A percentile compares a stretch with the other conserved stretches of the same genome.
Conservation (phyloP, 2,888 invertebrate genomes). For the Zaprionus bogoriensis region DNA sequence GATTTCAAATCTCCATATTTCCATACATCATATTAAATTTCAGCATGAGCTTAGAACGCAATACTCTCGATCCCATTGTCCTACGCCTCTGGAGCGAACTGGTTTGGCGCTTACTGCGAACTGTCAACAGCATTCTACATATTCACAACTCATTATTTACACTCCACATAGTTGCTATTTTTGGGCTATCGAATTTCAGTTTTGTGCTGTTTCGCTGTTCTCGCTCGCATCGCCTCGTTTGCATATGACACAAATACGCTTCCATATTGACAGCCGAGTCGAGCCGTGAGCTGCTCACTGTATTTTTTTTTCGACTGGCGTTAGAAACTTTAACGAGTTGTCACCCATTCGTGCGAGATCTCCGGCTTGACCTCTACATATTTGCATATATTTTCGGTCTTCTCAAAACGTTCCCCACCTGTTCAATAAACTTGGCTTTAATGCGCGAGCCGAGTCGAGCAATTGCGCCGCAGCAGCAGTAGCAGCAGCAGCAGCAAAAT, state of each 20-base stretch:
- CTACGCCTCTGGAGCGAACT: constrained; percentile 31
- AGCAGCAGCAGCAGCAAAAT: constrained; percentile 12
- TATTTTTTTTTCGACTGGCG: constrained; percentile 36
- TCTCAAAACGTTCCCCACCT: constrained; percentile 55
- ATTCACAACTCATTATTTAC: constrained; percentile 52
- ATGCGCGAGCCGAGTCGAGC: constrained; percentile 12
- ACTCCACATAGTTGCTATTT: constrained; percentile 47
- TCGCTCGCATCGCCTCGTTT: constrained; percentile 42
- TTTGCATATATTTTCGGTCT: constrained; percentile 58
- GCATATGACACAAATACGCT: constrained; percentile 63
- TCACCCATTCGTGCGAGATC: constrained; percentile 54
- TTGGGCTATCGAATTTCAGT: constrained; percentile 60
- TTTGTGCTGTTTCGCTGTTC: constrained; percentile 24
- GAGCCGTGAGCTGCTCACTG: background rate
- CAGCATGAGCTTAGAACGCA: background rate
- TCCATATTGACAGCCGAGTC: constrained; percentile 9
- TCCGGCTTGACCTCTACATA: constrained; percentile 52
- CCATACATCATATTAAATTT: no score
- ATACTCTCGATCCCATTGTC: constrained; percentile 16
- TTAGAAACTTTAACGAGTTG: constrained; percentile 53
- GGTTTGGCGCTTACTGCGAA: constrained; percentile 35
- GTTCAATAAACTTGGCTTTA: constrained; percentile 20
- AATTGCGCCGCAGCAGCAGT: constrained; percentile 49
- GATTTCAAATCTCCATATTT: background rate
- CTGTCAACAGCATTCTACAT: constrained; percentile 50